Percentiles rank a stretch among this genome's conserved stretches.
Evolutionary conservation across 2,888 invertebrate species (phyloP).

Genomic region (Epiblema foenella): DNA sequence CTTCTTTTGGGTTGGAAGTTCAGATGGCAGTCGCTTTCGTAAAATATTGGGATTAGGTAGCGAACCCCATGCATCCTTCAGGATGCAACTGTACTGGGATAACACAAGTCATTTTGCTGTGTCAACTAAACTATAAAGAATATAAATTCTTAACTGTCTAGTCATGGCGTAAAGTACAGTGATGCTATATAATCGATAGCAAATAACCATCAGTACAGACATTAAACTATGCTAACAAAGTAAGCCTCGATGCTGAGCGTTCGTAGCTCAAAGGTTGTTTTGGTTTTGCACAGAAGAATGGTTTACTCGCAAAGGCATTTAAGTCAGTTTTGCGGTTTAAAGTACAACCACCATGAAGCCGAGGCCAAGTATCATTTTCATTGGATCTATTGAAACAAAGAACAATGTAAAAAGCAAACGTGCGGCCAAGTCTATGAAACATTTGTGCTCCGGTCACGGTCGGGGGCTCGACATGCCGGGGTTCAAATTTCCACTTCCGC

Average conservation of each 20-base stretch:
- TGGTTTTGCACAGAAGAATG: slow-evolving; percentile 17
- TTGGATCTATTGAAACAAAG: slow-evolving; percentile 60
- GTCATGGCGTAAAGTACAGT: neutral
- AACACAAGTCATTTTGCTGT: too few relatives aligned
- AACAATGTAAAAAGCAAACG: slow-evolving; percentile 69
- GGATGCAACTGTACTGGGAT: too few relatives aligned
- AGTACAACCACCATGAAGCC: slow-evolving; percentile 47
- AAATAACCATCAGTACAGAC: neutral
- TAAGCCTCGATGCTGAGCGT: neutral
- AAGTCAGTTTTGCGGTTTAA: slow-evolving; percentile 43
- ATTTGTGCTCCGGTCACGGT: slow-evolving; percentile 79
- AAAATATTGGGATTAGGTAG: too few relatives aligned
- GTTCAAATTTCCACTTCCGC: slow-evolving; percentile 81
- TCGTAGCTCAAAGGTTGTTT: neutral
- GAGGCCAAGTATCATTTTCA: slow-evolving; percentile 55
- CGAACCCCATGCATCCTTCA: too few relatives aligned
- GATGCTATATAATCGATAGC: slow-evolving; percentile 7
- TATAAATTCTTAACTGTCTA: neutral
- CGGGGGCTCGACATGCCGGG: slow-evolving; percentile 70
- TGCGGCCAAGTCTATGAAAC: slow-evolving; percentile 64
- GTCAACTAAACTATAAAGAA: neutral
- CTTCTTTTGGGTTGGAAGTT: too few relatives aligned
- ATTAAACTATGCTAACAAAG: neutral
- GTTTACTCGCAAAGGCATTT: slow-evolving; percentile 38
- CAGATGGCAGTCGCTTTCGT: too few relatives aligned